Percentiles rank a stretch among this genome's conserved stretches.
Evolutionary conservation across 2,113 vertebrate genomes (phyloP).

Genomic region (Proterorhinus semilunaris): DNA sequence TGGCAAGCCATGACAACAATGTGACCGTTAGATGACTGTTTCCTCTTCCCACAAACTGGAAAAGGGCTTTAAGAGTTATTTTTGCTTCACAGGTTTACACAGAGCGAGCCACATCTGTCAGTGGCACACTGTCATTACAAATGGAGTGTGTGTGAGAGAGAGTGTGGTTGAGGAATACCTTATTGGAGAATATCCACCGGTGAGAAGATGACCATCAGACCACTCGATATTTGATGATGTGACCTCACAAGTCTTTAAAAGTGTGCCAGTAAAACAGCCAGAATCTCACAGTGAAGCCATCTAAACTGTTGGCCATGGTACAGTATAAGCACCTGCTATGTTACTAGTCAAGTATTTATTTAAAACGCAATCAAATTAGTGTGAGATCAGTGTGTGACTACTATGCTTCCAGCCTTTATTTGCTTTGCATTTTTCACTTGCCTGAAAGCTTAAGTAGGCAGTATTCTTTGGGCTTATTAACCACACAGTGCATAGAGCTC

Average conservation of each 20-base stretch:
- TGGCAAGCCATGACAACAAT: constrained; percentile 61
- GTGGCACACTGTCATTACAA: constrained; percentile 48
- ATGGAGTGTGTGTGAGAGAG: constrained; percentile 39
- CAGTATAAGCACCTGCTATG: constrained; percentile 44
- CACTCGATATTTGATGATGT: constrained; percentile 35
- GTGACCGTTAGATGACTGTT: constrained; percentile 54
- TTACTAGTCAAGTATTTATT: constrained; percentile 47
- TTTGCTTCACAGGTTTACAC: constrained; percentile 39
- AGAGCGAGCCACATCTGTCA: constrained; percentile 42
- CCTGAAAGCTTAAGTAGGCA: constrained; percentile 10
- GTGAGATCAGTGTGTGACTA: constrained; percentile 45
- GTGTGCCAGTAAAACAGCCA: constrained; percentile 22
- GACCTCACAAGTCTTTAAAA: constrained; percentile 35
- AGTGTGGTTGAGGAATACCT: constrained; percentile 46
- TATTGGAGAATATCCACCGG: constrained; percentile 50
- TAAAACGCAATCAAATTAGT: constrained; percentile 39
- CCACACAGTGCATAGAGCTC: constrained; percentile 13
- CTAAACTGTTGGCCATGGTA: constrained; percentile 21
- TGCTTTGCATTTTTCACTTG: constrained; percentile 11
- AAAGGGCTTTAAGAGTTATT: constrained; percentile 56
- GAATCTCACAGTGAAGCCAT: constrained; percentile 9
- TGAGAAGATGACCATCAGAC: constrained; percentile 27
- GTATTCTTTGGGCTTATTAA: constrained; percentile 7
- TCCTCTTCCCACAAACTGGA: constrained; percentile 59
- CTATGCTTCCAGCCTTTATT: constrained; percentile 15